Evolutionary conservation across 2,797 vertebrate species (phyloP), one percentile per base, ranked within the genome.

Genomic region (Pteronotus mesoamericanus): DNA sequence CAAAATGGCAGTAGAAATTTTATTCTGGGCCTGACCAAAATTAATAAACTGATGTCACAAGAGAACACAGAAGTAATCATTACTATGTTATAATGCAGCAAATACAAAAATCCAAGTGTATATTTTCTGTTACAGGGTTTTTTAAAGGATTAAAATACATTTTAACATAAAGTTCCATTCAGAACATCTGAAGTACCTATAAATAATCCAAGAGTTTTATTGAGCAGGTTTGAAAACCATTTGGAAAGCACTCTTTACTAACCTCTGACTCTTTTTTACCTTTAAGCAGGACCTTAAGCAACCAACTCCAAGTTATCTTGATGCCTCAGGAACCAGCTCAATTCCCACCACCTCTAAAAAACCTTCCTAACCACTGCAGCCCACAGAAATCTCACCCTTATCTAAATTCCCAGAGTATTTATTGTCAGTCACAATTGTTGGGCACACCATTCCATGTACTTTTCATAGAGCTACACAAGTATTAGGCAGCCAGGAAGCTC

Each of bases 141-240:
- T 87, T 77, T 48, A 83, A 87, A 95, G 39, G 15, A 94, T 85
- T 82, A 92, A 92, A 91, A 59, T 53, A 46, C 7, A 68, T 53
- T 84, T 85, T 75, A 68, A 95, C 29, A 80, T 64, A 89, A 92
- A 92, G 79, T 64, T 69, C 3, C 34, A 80, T 75, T 90, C 24
- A 57, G 12, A 94, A 75, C 57, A 11, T 69, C 32, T 66, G 22
- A 88, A 69, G 16, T 78, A 44, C 3, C 55, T 46, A 0, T 18
- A 59, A 39, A 26, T 80, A 71, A 92, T 9, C 21, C 22, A 74
- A 57, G 22, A 48, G 12, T 92, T 92, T 84, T 74, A 94, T 18
- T 72, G 14, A 46, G 78, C 21, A 68, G 19, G 1, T 44, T 64
- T 89, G 64, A 57, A 51, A 96, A 57, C 6, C 51, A 66, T 86